These are phyloP conservation scores for Linyphia triangularis DNA, from an alignment of 2,888 invertebrate genomes.

Conservation along the genomic window DNA sequence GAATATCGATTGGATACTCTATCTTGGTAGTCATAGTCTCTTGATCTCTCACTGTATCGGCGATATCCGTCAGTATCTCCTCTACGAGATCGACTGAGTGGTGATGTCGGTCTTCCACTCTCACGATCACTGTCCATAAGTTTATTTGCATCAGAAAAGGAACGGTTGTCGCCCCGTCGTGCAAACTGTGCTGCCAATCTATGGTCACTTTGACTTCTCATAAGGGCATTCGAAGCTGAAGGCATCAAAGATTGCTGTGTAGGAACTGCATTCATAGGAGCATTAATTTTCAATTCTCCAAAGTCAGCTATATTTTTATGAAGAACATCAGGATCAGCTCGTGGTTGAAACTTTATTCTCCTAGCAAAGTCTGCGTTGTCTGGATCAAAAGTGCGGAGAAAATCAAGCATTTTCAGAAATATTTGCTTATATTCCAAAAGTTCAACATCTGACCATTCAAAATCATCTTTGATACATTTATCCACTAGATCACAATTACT, in stretches of 20 bases:
- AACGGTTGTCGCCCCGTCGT: conserved; percentile 65
- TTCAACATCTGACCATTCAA: conserved; percentile 80
- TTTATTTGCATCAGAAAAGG: conserved; percentile 71
- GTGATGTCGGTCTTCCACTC: conserved; percentile 54
- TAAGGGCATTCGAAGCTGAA: conserved; percentile 83
- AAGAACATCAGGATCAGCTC: conserved; percentile 95
- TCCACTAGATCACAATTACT: conserved; percentile 98
- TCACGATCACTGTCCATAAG: conserved; percentile 72
- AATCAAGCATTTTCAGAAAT: conserved; percentile 96
- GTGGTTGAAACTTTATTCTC: conserved; percentile 86
- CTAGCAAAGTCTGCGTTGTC: conserved; percentile 93
- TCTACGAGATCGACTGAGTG: conserved; percentile 48
- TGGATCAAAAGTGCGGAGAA: conserved; percentile 94
- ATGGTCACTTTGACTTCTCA: conserved; percentile 96
- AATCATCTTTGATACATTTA: conserved; percentile 87
- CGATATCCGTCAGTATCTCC: conserved; percentile 55
- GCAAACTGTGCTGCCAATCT: conserved; percentile 90
- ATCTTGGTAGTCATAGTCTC: conserved; percentile 67
- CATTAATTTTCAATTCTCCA: conserved; percentile 92
- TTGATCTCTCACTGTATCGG: conserved; percentile 67
- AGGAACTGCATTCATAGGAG: conserved; percentile 82
- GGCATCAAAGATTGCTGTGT: conserved; percentile 80
- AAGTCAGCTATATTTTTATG: conserved; percentile 91
- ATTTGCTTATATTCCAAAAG: conserved; percentile 94
- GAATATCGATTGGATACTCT: conserved; percentile 64